Evolutionary conservation across 2,797 vertebrate genomes (phyloP), one percentile per base, ranked within the genome.

Genomic region (Tenualosa ilisha): DNA sequence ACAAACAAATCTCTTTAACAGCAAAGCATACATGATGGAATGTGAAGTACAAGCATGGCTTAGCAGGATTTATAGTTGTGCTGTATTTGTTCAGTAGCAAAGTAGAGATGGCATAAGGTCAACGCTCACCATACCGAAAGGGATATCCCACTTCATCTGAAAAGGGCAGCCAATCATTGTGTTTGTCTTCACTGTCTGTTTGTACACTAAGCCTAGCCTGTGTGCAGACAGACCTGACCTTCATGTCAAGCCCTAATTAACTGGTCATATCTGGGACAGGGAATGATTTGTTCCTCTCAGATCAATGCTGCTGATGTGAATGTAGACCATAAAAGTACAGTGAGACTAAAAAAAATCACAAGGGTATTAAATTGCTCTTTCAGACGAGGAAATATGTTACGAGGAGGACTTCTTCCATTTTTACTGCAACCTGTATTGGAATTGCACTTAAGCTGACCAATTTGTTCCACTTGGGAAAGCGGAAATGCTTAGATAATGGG

Each of bases 401-500:
- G 72, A 79, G 15, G 83, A 84, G 56, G 49, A 11, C 46, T 65
- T 90, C 85, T 88, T 65, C 79, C 12, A 43, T 87, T 84, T 82
- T 82, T 87, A 53, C 83, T 15, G 15, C 4, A 6, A 83, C 43
- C 83, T 88, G 87, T 84, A 72, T 88, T 65, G 85, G 86, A 91
- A 89, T 88, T 26, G 46, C 81, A 83, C 84, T 86, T 88, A 86
- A 92, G 88, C 87, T 82, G 88, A 91, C 87, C 89, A 93, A 91
- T 93, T 92, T 94, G 91, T 93, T 93, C 91, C 85, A 85, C 88
- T 84, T 86, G 89, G 81, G 84, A 86, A 89, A 90, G 88, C 85
- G 89, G 88, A 89, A 91, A 92, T 87, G 88, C 88, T 91, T 85
- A 79, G 88, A 93, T 93, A 93, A 93, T 90, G 88, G 91, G 86